Base-by-base conservation (phyloP, 2,113 vertebrate genomes). In the Deroptyus accipitrinus region DNA sequence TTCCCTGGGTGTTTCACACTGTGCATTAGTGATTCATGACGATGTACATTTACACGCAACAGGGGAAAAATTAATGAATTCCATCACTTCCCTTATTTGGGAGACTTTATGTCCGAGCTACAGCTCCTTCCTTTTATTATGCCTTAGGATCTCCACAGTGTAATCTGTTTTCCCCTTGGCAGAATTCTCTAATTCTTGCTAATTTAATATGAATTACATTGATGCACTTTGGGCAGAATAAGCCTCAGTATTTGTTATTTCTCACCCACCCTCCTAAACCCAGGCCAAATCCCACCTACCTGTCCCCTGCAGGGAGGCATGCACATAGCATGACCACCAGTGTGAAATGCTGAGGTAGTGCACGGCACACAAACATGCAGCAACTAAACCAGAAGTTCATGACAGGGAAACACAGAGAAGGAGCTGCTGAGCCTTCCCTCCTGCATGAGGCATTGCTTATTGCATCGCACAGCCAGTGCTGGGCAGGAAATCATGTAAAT, bases 401-500 rank as follows among this genome's bases (percentile, higher is more conserved):
- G 35, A 33, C 63, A 74, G 22, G 19, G 25, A 19, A 28, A 31
- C 0, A 11, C 17, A 41, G 37, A 76, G 20, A 41, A 89, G 28
- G 33, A 63, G 80, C 73, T 69, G 35, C 82, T 16, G 39, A 76
- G 83, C 51, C 46, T 39, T 64, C 51, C 51, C 28, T 73, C 35
- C 37, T 1, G 0, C 16, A 4, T 2, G 46, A 92, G 72, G 54
- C 6, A 0, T 18, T 8, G 4, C 41, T 89, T 94, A 99, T 10
- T 99, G 99, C 98, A 99, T 98, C 22, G 99, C 94, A 91, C 99
- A 99, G 97, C 98, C 99, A 44, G 99, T 98, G 92, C 93, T 98
- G 10, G 99, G 99, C 93, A 99, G 98, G 95, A 99, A 98, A 89
- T 99, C 99, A 1, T 99, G 99, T 59, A 99, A 96, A 37, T 99